Evolutionary conservation across 2,113 vertebrate genomes (phyloP), one percentile per base, ranked within the genome.

Genomic region (Hymenochirus boettgeri): DNA sequence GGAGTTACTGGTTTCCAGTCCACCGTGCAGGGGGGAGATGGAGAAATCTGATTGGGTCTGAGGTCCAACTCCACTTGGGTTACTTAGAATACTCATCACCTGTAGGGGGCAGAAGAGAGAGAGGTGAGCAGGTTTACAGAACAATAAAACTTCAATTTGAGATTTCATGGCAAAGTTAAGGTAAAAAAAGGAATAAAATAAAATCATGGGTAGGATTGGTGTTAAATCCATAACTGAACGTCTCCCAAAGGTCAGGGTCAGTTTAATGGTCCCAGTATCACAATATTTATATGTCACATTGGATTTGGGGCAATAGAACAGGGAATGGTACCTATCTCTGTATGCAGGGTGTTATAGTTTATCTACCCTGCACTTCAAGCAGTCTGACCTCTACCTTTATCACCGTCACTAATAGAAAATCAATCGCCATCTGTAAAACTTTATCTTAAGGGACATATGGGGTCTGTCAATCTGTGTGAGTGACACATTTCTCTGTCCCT

Each of bases 31-130:
- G 1, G 96, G 96, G 29, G 96, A 99, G 83, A 99, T 96, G 82
- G 96, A 97, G 85, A 98, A 99, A 79, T 99, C 96, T 35, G 95
- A 90, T 88, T 98, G 96, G 3, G 92, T 77, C 84, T 99, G 96
- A 0, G 94, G 90, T 0, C 92, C 80, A 63, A 98, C 93, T 0
- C 85, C 93, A 0, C 91, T 86, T 75, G 94, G 94, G 80, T 91
- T 99, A 79, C 94, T 94, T 79, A 99, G 84, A 72, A 99, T 97
- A 74, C 96, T 97, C 96, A 99, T 97, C 76, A 99, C 96, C 96
- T 99, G 86, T 31, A 22, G 75, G 27, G n/a, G 72, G 18, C 22
- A 73, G 27, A 61, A 65, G 56, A 15, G n/a, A 65, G 39, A 62
- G 1, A 2, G 4, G 18, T 31, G 3, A 4, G 4, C 2, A 2